These are phyloP conservation scores for Ennomos erosarius DNA, from an alignment of 2,888 invertebrate genomes.

Conservation along the genomic window DNA sequence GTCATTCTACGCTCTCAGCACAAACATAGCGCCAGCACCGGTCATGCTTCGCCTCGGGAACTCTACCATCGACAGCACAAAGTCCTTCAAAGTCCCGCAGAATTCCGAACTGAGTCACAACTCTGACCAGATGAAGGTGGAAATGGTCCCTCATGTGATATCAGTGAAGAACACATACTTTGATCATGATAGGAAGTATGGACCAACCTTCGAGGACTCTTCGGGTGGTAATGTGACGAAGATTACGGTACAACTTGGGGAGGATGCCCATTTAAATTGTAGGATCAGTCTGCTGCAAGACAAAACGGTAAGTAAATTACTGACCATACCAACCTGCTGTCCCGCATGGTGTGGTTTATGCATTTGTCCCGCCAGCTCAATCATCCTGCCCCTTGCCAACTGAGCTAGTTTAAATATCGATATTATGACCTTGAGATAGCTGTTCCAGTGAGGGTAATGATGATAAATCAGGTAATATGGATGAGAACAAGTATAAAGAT, in stretches of 20 bases:
- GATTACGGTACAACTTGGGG: conserved; percentile 90
- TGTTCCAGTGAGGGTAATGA: no score
- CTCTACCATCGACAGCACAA: conserved; percentile 81
- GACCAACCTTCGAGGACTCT: conserved; percentile 88
- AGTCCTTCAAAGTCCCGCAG: conserved; percentile 80
- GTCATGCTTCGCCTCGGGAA: conserved; percentile 79
- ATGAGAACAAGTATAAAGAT: no score
- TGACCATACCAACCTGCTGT: no score
- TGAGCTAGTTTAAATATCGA: no score
- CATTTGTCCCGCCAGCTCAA: no score
- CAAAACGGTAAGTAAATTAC: conserved; percentile 89
- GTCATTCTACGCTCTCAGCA: conserved; percentile 75
- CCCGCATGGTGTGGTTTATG: background rate
- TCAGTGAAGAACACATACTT: conserved; percentile 75
- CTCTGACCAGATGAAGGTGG: conserved; percentile 39
- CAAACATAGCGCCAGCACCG: conserved; percentile 71
- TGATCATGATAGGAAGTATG: conserved; percentile 86
- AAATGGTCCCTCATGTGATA: conserved; percentile 72
- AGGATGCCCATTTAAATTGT: conserved; percentile 90
- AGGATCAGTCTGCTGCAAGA: conserved; percentile 90
- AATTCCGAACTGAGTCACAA: conserved; percentile 49
- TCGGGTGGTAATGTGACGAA: conserved; percentile 87
- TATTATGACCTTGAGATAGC: no score
- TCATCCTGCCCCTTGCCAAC: no score
- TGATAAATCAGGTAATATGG: no score